Base-by-base conservation (phyloP, 2,113 vertebrate species). In the Pipa parva region DNA sequence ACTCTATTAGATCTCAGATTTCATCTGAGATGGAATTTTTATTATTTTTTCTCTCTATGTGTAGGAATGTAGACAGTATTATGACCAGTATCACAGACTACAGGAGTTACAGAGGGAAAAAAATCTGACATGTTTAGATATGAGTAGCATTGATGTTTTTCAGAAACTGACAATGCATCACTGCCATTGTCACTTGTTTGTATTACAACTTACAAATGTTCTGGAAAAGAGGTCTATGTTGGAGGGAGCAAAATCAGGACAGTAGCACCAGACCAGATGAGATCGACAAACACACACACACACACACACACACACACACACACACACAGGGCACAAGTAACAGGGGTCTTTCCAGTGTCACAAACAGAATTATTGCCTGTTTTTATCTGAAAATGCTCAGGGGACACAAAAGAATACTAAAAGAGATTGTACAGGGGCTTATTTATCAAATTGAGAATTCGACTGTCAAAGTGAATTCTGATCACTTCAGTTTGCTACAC, bases 41-140 rank as follows among this genome's bases (percentile, higher is more conserved):
- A 81, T 84, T 10, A 61, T 85, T 83, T 83, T 83, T 37, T 71
- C 48, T 62, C 75, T 77, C 80, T 88, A 88, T 75, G 85, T 74
- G 85, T 83, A 88, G 90, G 89, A 93, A 94, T 90, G 89, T 88
- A 84, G 86, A 90, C 85, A 90, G 86, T 88, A 89, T 89, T 84
- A 84, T 85, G 86, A 91, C 87, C 86, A 85, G 80, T 82, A 91
- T 83, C 86, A 89, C 83, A 89, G 80, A 89, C 84, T 87, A 90
- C 87, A 91, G 82, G 88, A 83, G 85, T 87, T 84, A 88, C 79
- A 86, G 82, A 84, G 86, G n/a, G n/a, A n/a, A 79, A 79, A 87
- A 84, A 82, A 85, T 83, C 83, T 84, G 86, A 90, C 85, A 83
- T 85, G 81, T 86, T 84, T 79, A 83, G 81, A 80, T 77, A 81